Base-by-base conservation (phyloP, 2,888 invertebrate genomes). In the Pheosia tremula region DNA sequence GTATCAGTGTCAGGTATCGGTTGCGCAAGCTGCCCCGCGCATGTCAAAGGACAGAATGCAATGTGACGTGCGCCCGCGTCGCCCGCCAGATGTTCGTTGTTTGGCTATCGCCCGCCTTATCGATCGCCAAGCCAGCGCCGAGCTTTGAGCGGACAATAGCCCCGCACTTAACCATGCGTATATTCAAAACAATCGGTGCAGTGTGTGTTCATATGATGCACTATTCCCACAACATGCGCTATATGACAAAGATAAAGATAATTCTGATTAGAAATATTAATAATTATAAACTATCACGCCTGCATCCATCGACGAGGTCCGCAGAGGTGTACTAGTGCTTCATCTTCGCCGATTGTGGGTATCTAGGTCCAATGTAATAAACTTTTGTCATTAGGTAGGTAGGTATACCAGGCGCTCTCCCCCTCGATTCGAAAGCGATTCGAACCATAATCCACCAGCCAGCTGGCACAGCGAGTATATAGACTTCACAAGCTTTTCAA, bases 41-140 rank as follows among this genome's bases (percentile, higher is more conserved):
- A 69, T 71, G 74, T 76, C 69, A 76, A 76, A 75, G 64, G 77
- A 76, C 64, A 24, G 24, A 72, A 69, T 59, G 65, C 71, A 36
- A 56, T 5, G 43, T 45, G 56, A 66, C 74, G 64, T 64, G 64
- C 78, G 73, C 78, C 59, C 39, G 72, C 69, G 69, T 70, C 67
- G 63, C 57, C 68, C 72, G 72, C 78, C 86, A 86, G 80, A 86
- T 86, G 86, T 78, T 78, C 84, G 77, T 79, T 85, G 84, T 86
- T 85, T 82, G 77, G 75, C 77, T 81, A 78, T 76, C 71, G 79
- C 75, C 80, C 78, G 79, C 79, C 75, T 81, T 81, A 80, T 78
- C 71, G 77, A 71, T 71, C 69, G 60, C 36, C 7, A 60, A 69
- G 66, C 70, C 72, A 71, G 69, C 69, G 60, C 36, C 7, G 61